Evolutionary conservation across 92 coral and sea anemone species (phyloP), one percentile per base, ranked within the genome.

Genomic region (Desmophyllum pertusum): DNA sequence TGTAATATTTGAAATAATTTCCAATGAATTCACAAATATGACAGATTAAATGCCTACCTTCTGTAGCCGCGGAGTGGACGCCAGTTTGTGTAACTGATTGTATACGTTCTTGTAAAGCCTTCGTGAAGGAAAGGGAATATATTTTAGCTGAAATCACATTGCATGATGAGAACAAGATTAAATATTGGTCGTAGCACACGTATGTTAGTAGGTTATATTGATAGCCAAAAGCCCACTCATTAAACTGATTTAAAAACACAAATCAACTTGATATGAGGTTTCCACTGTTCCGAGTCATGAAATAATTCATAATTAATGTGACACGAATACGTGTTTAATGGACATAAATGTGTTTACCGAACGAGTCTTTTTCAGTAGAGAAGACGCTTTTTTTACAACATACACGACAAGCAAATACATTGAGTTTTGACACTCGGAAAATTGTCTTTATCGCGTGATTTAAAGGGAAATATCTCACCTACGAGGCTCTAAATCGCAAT

Each of bases 41-140:
- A 64, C 61, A 65, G 36, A 1, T 18, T 1, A 45, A 19, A 21
- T 38, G 10, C 41, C 2, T 91, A 95, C 98, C 98, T 95, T 95
- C 70, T 87, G 81, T 4, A 83, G 86, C 18, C 85, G 85, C 6
- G 98, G 97, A 8, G 98, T 89, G 23, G 90, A 69, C 7, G 95
- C 85, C 35, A 87, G 90, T 45, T n/a, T 90, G 89, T 4, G 87
- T 83, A 0, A 89, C 88, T 0, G 95, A 89, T 72, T 94, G 97
- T 30, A 95, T 84, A 59, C 92, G 91, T 57, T 92, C 94, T 80
- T 95, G 98, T 31, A 95, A 91, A 30, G 98, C 94, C 98, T 95
- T 84, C 21, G 43, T 14, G 76, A 64, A 63, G 61, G 40, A 72
- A 42, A 64, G 41, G 42, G 31, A 30, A 40, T 27, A 46, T 77